phyloP scores from a whole-genome alignment of 1,140 invertebrate genomes.

The Geopemphigus sp. region DNA sequence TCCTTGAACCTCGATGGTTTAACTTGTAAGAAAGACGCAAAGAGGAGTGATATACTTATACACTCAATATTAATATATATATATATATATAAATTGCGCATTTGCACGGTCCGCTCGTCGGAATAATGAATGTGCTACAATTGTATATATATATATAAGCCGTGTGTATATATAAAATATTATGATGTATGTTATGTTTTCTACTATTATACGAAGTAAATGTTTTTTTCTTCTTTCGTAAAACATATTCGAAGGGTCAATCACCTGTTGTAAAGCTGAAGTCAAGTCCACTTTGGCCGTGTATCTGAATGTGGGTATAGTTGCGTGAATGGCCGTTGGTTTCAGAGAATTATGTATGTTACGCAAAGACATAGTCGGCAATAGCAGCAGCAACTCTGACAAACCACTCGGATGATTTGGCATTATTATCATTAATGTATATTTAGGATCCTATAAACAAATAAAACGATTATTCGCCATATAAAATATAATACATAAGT shows the following conservation, averaged over 20 bases:
- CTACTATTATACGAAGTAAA: neutral
- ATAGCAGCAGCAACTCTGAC: slow-evolving; percentile 55
- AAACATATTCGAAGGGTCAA: slow-evolving; percentile 38
- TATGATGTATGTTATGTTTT: neutral
- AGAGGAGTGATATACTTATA: too few relatives aligned
- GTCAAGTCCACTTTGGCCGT: slow-evolving; percentile 74
- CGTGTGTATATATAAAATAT: neutral
- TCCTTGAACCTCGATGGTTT: slow-evolving; percentile 31
- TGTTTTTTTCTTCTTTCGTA: neutral
- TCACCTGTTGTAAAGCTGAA: slow-evolving; percentile 73
- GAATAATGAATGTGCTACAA: neutral
- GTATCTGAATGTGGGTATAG: slow-evolving; percentile 73
- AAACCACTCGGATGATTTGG: slow-evolving; percentile 57
- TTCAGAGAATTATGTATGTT: slow-evolving; percentile 66
- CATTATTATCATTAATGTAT: slow-evolving; percentile 59
- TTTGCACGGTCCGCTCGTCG: slow-evolving; percentile 39
- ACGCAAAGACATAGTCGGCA: slow-evolving; percentile 59
- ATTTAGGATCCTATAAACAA: slow-evolving; percentile 58
- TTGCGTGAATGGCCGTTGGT: slow-evolving; percentile 67
- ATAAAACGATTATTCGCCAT: neutral
- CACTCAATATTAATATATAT: neutral
- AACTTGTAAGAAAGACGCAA: slow-evolving; percentile 1
- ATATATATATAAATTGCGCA: slow-evolving; percentile 20
- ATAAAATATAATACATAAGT: too few relatives aligned
- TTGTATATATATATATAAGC: neutral